phyloP scores from a whole-genome alignment of 2,888 invertebrate genomes.

The Myathropa florea region DNA sequence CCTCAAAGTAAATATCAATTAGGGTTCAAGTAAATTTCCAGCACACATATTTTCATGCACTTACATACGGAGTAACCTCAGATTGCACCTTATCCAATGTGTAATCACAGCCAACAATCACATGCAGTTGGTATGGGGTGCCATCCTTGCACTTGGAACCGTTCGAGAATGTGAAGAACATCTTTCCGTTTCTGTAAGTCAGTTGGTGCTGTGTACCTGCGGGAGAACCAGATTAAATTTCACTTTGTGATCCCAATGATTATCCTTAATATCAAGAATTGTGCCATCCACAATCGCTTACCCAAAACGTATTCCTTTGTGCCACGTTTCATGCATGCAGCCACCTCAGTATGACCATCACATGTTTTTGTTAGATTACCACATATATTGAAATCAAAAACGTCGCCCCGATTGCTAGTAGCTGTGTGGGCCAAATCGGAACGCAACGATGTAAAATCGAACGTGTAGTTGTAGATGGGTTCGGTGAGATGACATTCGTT shows the following conservation, averaged over 20 bases:
- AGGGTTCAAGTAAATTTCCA: not conserved
- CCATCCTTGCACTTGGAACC: conserved; percentile 77
- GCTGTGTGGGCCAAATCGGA: conserved; percentile 77
- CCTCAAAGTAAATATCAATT: conserved; percentile 70
- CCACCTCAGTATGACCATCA: conserved; percentile 75
- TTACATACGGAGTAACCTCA: conserved; percentile 76
- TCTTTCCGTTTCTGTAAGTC: conserved; percentile 76
- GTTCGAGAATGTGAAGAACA: conserved; percentile 77
- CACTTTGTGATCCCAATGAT: not conserved
- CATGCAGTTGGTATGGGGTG: conserved; percentile 74
- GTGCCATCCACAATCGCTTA: conserved; percentile 67
- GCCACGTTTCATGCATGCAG: conserved; percentile 77
- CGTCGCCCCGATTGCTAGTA: conserved; percentile 73
- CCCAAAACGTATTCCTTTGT: conserved; percentile 77
- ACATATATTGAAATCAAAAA: conserved; percentile 79
- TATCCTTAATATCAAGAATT: conserved; percentile 15
- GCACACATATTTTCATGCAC: conserved; percentile 34
- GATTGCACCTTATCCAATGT: conserved; percentile 75
- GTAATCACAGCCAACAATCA: conserved; percentile 78
- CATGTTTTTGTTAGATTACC: conserved; percentile 76
- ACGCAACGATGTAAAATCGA: conserved; percentile 76
- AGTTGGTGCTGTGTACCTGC: conserved; percentile 77
- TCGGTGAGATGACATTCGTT: conserved; percentile 76
- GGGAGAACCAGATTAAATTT: not conserved
- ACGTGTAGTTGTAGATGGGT: conserved; percentile 78